These are phyloP conservation scores for Cantharis nigra DNA, from an alignment of 2,888 invertebrate species.

Conservation along the genomic window DNA sequence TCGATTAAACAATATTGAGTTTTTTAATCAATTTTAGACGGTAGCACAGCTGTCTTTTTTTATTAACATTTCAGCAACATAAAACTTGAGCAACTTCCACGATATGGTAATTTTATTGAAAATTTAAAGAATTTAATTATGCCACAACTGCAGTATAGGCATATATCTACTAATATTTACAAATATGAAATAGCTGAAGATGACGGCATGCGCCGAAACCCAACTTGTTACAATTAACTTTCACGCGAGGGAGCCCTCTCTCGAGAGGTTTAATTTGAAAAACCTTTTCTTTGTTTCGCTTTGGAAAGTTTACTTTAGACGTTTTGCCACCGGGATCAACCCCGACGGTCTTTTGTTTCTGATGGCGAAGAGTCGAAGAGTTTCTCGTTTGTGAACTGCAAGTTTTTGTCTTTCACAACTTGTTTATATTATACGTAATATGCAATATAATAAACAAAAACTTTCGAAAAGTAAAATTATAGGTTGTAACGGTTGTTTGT, in stretches of 20 bases:
- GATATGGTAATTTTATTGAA: background rate
- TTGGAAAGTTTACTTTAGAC: background rate
- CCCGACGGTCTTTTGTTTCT: no score
- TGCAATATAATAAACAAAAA: conserved; percentile 18
- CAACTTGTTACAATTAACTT: background rate
- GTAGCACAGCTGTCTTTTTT: background rate
- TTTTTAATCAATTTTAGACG: background rate
- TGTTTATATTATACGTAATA: conserved; percentile 22
- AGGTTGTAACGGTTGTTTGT: conserved; percentile 29
- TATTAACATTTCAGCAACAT: background rate
- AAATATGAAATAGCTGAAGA: background rate
- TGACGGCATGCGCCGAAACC: background rate
- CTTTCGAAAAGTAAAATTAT: conserved; percentile 31
- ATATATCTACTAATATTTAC: background rate
- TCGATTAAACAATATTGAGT: background rate
- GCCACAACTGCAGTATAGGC: background rate
- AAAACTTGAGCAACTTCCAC: background rate
- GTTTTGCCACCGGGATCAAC: background rate
- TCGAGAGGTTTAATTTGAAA: background rate
- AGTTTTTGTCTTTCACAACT: background rate
- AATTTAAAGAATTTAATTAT: background rate
- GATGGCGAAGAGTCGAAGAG: background rate
- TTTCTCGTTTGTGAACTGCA: background rate
- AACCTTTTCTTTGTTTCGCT: background rate
- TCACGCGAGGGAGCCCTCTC: background rate